A percentile compares a stretch with the other conserved stretches of the same genome.
Evolutionary conservation across 2,888 invertebrate species (phyloP).

Genomic region (Allygus modestus): DNA sequence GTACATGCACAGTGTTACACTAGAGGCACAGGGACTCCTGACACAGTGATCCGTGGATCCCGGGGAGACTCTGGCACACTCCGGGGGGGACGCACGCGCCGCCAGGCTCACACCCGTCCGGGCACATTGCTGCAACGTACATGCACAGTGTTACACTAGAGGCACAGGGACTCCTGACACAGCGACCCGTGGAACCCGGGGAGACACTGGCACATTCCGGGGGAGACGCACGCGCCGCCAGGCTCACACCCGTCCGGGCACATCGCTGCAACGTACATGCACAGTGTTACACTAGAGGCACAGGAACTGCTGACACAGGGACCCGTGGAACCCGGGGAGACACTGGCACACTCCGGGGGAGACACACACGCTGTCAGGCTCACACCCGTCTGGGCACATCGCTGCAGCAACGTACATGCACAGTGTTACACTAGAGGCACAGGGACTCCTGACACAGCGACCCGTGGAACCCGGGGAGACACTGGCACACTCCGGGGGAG

Average conservation of each 20-base stretch:
- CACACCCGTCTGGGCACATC: constrained; percentile 52
- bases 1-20: too few species aligned
- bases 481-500: constrained; percentile 67
- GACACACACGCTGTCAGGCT: constrained; percentile 46
- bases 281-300: constrained; percentile 69
- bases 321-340: constrained; percentile 69
- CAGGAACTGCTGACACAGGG: constrained; percentile 68
- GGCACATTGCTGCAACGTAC: too few species aligned
- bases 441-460: too few species aligned
- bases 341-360: constrained; percentile 68
- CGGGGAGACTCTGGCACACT: constrained; percentile 66
- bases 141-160: too few species aligned
- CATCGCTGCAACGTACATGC: too few species aligned
- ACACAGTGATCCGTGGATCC: background rate
- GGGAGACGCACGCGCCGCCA: constrained; percentile 27
- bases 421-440: too few species aligned
- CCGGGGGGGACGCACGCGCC: too few species aligned
- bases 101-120: too few species aligned
- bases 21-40: too few species aligned
- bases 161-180: constrained; percentile 68
- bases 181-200: constrained; percentile 69
- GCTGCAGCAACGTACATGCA: too few species aligned
- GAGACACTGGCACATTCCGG: constrained; percentile 68
- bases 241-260: constrained; percentile 36
- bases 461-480: too few species aligned